phyloP scores from a whole-genome alignment of 2,797 vertebrate species.

The Lophotriccus pileatus region DNA sequence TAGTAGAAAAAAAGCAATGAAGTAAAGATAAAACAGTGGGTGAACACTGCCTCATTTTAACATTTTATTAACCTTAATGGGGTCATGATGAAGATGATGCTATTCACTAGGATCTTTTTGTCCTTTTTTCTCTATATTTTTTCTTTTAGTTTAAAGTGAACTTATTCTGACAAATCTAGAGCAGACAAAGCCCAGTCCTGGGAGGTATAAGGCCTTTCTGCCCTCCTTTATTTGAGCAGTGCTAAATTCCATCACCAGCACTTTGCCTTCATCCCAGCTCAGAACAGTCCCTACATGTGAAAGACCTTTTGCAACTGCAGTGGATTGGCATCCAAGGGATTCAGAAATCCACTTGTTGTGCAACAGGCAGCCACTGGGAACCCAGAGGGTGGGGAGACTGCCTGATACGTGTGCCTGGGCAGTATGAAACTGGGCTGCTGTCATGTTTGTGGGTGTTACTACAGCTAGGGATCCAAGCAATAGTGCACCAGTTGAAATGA shows the following conservation, averaged over 20 bases:
- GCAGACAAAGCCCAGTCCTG: neutral
- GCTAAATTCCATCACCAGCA: neutral
- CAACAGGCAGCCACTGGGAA: neutral
- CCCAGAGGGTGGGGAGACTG: neutral
- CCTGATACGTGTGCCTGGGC: too few relatives aligned
- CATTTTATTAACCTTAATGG: slow-evolving; percentile 58
- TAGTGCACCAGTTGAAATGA: neutral
- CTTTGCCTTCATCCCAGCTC: neutral
- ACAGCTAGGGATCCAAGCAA: neutral
- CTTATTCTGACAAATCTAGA: neutral
- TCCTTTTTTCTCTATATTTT: neutral
- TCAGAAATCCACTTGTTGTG: neutral
- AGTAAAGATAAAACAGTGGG: slow-evolving; percentile 49
- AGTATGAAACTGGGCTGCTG: neutral
- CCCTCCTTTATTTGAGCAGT: neutral
- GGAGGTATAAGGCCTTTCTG: neutral
- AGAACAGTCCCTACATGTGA: neutral
- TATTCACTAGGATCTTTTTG: slow-evolving; percentile 2
- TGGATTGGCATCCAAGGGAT: neutral
- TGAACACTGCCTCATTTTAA: slow-evolving; percentile 49
- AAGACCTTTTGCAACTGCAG: neutral
- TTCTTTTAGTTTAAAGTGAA: slow-evolving; percentile 1
- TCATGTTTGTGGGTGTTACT: neutral
- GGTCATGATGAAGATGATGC: slow-evolving; percentile 27
- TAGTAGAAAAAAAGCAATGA: slow-evolving; percentile 37